Base-by-base conservation (phyloP, 2,797 vertebrate species). In the Dicrostonyx torquatus region DNA sequence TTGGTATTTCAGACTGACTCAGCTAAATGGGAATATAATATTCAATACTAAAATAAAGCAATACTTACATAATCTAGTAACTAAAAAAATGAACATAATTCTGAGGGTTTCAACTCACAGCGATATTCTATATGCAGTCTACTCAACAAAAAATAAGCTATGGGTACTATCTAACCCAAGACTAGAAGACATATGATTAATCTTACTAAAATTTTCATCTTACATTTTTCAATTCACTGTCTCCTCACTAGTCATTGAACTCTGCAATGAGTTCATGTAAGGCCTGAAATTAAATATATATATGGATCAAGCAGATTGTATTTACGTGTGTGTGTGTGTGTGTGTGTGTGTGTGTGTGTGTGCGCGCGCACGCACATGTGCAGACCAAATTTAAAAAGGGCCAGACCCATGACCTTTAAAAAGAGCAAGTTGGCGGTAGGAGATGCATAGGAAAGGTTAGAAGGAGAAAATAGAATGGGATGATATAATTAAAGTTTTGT, bases 191-290 rank as follows among this genome's bases (percentile, higher is more conserved):
- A 76, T 75, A 48, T 60, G 2, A 76, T 79, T 75, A 66, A 53
- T 55, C 78, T 82, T 64, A 90, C 40, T 89, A 93, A 55, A 91
- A 86, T n/a, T 55, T 90, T 6, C 31, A 58, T 43, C 84, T 48
- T 72, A 10, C 37, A 72, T 72, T 72, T 11, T 40, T 70, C 17
- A 17, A 37, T 70, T 37, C 10, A 12, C 10, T 40, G 70, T 72
- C 37, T 70, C 8, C 68, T 70, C 68, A 20, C n/a, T 70, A 10
- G 34, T 37, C 8, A 1, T n/a, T 70, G 68, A 70, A 70, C 3
- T 22, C 68, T 37, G 18, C 18, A 70, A n/a, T 82, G 79, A 83
- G 20, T 45, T 83, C 60, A 34, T 1, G 40, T 31, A 5, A 64
- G 40, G 43, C 10, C 1, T 12, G 40, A 64, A 83, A 62, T 62